These are phyloP conservation scores for Drosophila athabasca DNA, from an alignment of 1,140 invertebrate species.

Conservation along the genomic window DNA sequence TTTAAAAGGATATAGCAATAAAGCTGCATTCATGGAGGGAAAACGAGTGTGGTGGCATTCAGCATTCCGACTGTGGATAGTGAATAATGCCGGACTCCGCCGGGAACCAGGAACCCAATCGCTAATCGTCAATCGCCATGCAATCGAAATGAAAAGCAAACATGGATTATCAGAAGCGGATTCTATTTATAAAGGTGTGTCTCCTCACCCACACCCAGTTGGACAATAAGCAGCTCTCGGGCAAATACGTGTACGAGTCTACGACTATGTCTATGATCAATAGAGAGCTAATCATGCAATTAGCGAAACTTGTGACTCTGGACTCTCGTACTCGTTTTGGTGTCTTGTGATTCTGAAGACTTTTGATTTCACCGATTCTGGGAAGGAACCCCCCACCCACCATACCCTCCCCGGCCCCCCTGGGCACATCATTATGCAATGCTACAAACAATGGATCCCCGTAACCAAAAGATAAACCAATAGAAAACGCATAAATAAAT, in stretches of 20 bases:
- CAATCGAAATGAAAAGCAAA: not conserved
- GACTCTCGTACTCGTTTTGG: not conserved
- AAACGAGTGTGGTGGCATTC: too few relatives aligned
- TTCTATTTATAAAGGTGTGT: conserved; percentile 23
- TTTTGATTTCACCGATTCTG: not conserved
- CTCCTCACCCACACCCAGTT: not conserved
- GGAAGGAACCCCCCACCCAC: too few relatives aligned
- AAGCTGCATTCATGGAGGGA: too few relatives aligned
- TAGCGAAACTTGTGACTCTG: conserved; percentile 19
- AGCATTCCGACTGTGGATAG: too few relatives aligned
- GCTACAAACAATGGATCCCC: not conserved
- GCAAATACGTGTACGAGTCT: conserved; percentile 11
- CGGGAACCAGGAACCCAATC: not conserved
- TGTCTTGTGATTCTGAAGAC: conserved; percentile 4
- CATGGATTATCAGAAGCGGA: conserved; percentile 2
- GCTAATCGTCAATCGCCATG: not conserved
- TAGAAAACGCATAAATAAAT: conserved; percentile 17
- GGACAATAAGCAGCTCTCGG: conserved; percentile 10
- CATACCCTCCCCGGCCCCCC: too few relatives aligned
- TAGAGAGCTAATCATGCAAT: conserved; percentile 3
- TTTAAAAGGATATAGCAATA: too few relatives aligned
- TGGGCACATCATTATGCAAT: conserved; percentile 17
- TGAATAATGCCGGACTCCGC: too few relatives aligned
- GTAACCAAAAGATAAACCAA: not conserved
- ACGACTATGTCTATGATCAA: too few relatives aligned